These are phyloP conservation scores for Eumeta japonica DNA, from an alignment of 1,140 invertebrate genomes.

Conservation along the genomic window DNA sequence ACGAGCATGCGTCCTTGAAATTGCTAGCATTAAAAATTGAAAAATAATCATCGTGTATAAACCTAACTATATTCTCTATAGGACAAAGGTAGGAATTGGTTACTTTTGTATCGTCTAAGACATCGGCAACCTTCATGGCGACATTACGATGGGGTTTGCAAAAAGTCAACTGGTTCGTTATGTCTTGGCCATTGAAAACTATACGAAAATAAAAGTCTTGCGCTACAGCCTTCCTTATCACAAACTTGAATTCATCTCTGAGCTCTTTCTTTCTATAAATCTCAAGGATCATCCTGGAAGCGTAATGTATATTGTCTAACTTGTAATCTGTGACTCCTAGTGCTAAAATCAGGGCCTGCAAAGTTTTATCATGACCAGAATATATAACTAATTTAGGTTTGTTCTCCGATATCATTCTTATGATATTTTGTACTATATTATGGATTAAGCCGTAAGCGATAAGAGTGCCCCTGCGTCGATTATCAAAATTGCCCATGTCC, in stretches of 20 bases:
- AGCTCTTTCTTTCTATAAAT: conserved; percentile 63
- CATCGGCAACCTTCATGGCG: conserved; percentile 34
- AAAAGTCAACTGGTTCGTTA: conserved; percentile 79
- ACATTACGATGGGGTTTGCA: conserved; percentile 62
- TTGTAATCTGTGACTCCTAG: conserved; percentile 66
- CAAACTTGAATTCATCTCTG: conserved; percentile 55
- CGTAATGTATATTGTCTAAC: conserved; percentile 68
- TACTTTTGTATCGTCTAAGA: conserved; percentile 27
- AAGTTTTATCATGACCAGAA: conserved; percentile 87
- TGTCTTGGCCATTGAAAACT: conserved; percentile 82
- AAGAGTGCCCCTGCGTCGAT: conserved; percentile 68
- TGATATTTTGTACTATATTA: conserved; percentile 75
- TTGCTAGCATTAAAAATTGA: conserved; percentile 76
- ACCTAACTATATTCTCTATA: conserved; percentile 80
- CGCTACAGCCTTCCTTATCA: conserved; percentile 54
- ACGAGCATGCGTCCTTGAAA: conserved; percentile 78
- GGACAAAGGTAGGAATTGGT: conserved; percentile 68
- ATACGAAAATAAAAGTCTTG: conserved; percentile 78
- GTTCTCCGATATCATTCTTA: conserved; percentile 73
- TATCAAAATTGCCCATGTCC: conserved; percentile 64
- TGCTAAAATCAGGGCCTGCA: conserved; percentile 78
- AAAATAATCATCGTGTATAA: conserved; percentile 85
- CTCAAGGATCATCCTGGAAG: conserved; percentile 83
- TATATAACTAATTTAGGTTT: conserved; percentile 82
- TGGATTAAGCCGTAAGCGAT: conserved; percentile 75